A percentile compares a stretch with the other conserved stretches of the same genome.
phyloP scores from a whole-genome alignment of 2,113 vertebrate genomes.

The Cepphus grylle region DNA sequence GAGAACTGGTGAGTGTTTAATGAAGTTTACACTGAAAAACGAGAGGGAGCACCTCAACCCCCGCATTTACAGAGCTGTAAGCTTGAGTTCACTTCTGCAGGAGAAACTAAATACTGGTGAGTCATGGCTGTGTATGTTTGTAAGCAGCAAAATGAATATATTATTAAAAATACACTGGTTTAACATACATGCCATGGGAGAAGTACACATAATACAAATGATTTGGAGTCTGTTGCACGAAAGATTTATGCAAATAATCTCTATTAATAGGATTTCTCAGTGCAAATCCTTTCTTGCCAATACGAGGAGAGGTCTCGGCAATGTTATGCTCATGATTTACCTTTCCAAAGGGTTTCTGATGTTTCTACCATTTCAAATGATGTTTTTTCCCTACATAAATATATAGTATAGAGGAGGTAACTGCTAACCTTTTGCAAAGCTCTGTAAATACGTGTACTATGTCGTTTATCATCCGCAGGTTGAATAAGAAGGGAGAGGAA shows the following conservation, averaged over 20 bases:
- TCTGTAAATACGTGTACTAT: neutral
- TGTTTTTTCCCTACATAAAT: neutral
- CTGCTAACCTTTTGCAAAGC: neutral
- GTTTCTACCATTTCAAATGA: neutral
- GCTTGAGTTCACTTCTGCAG: conserved; percentile 3
- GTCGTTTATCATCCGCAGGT: neutral
- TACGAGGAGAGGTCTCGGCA: neutral
- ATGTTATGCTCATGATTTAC: neutral
- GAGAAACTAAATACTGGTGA: neutral
- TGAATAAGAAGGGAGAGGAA: neutral
- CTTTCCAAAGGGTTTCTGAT: neutral
- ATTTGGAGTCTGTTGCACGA: neutral
- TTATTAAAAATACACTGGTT: neutral
- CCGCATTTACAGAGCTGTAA: neutral
- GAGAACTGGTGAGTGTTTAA: neutral
- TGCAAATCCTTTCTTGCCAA: conserved; percentile 4
- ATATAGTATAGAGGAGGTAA: neutral
- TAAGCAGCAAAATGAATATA: neutral
- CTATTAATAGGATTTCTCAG: conserved; percentile 20
- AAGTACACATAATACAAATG: neutral
- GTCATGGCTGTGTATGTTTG: neutral
- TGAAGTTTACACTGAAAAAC: neutral
- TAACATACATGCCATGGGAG: neutral
- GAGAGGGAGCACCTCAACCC: neutral
- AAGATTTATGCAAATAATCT: neutral